phyloP scores from a whole-genome alignment of 2,888 invertebrate species.

The Junonia oenone region DNA sequence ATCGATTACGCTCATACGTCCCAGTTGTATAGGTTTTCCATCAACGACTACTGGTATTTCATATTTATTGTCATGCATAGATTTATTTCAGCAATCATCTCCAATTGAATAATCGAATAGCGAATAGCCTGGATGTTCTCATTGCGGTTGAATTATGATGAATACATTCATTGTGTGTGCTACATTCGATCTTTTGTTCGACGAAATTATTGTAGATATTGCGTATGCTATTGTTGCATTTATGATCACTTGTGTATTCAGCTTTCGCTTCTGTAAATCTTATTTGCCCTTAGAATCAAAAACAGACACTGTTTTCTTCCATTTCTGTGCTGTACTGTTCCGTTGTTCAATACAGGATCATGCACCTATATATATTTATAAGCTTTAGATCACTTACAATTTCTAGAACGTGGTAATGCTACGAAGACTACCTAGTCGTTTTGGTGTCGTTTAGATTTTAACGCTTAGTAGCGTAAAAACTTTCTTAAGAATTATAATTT shows the following conservation, averaged over 20 bases:
- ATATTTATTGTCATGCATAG: slow-evolving; percentile 26
- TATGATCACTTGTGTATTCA: slow-evolving; percentile 41
- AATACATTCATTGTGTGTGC: slow-evolving; percentile 55
- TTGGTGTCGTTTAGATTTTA: too few species aligned
- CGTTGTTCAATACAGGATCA: background rate
- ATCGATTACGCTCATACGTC: background rate
- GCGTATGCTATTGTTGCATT: slow-evolving; percentile 44
- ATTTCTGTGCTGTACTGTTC: background rate
- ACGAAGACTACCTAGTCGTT: too few species aligned
- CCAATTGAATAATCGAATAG: slow-evolving; percentile 49
- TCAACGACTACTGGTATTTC: slow-evolving; percentile 4
- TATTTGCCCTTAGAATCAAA: slow-evolving; percentile 5
- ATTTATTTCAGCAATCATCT: slow-evolving; percentile 37
- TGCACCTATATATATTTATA: too few species aligned
- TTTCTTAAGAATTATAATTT: too few species aligned
- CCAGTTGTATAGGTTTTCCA: background rate
- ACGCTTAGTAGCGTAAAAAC: too few species aligned
- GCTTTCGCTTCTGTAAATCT: slow-evolving; percentile 30
- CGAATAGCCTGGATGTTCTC: slow-evolving; percentile 47
- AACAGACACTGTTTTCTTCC: background rate
- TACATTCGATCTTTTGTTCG: slow-evolving; percentile 59
- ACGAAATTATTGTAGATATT: slow-evolving; percentile 53
- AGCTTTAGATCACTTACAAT: too few species aligned
- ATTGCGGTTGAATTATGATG: slow-evolving; percentile 59
- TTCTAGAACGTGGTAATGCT: too few species aligned